A percentile compares a stretch with the other conserved stretches of the same genome.
Conservation (phyloP, 2,113 vertebrate genomes). For the Asarcornis scutulata region DNA sequence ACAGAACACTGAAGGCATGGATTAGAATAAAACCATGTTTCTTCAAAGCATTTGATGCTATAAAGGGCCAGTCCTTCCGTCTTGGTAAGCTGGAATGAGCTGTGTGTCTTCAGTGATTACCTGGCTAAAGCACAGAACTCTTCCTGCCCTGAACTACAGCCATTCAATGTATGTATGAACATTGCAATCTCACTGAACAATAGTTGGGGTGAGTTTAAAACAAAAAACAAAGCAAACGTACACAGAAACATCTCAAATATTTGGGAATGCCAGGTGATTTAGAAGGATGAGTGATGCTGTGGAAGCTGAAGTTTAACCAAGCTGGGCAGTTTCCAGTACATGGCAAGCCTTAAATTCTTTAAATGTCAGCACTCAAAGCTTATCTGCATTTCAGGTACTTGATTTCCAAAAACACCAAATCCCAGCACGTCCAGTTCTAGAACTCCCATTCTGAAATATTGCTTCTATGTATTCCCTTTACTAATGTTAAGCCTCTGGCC, state of each 20-base stretch:
- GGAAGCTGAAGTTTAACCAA: not conserved
- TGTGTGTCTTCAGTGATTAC: not conserved
- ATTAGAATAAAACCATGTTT: not conserved
- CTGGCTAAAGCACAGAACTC: not conserved
- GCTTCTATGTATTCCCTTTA: not conserved
- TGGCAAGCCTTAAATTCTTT: not conserved
- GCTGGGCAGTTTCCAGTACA: not conserved
- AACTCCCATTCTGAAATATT: not conserved
- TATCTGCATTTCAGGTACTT: not conserved
- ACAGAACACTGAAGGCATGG: not conserved
- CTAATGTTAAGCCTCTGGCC: not conserved
- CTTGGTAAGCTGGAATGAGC: not conserved
- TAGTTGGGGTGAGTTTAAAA: not conserved
- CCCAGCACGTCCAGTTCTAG: not conserved
- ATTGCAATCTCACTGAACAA: not conserved
- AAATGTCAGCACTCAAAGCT: not conserved
- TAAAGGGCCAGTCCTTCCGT: not conserved
- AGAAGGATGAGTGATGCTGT: not conserved
- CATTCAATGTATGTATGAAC: not conserved
- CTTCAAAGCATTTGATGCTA: not conserved
- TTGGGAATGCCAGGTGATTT: not conserved
- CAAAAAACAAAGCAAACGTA: not conserved
- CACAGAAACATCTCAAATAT: not conserved
- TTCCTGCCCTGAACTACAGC: not conserved
- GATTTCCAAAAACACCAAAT: not conserved